Conservation (phyloP, 2,113 vertebrate species). For the Oenanthe melanoleuca region DNA sequence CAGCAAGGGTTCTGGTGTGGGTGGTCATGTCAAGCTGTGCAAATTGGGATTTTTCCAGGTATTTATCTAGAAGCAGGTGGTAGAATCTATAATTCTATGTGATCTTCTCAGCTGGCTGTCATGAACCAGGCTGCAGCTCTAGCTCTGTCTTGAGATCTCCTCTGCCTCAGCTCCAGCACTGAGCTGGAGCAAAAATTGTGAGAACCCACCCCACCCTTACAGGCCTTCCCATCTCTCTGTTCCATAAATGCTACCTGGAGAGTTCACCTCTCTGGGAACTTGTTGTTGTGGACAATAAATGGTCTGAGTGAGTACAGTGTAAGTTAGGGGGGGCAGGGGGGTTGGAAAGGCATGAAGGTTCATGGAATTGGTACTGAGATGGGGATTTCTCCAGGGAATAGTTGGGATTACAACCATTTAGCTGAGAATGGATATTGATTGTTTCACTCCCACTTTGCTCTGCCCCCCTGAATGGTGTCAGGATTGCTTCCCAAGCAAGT, state of each 20-base stretch:
- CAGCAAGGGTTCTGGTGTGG: neutral
- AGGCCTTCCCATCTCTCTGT: neutral
- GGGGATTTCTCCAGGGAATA: neutral
- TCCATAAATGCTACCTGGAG: neutral
- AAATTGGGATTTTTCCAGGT: neutral
- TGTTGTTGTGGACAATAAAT: neutral
- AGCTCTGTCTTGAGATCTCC: neutral
- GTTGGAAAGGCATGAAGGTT: neutral
- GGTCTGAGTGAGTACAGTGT: accelerated
- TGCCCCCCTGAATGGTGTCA: neutral
- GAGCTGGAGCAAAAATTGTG: neutral
- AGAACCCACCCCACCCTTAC: neutral
- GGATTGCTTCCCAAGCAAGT: neutral
- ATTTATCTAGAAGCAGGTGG: neutral
- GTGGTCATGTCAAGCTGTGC: accelerated
- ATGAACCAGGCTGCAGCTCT: neutral
- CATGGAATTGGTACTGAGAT: neutral
- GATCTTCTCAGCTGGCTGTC: accelerated
- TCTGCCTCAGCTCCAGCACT: neutral
- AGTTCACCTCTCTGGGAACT: neutral
- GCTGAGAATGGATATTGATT: neutral
- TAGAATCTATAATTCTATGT: neutral
- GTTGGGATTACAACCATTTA: neutral
- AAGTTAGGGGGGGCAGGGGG: accelerated
- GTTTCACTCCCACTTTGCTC: neutral